Evolutionary conservation across 1,140 invertebrate genomes (phyloP), one percentile per base, ranked within the genome.

Genomic region (Aleiodes sp.): DNA sequence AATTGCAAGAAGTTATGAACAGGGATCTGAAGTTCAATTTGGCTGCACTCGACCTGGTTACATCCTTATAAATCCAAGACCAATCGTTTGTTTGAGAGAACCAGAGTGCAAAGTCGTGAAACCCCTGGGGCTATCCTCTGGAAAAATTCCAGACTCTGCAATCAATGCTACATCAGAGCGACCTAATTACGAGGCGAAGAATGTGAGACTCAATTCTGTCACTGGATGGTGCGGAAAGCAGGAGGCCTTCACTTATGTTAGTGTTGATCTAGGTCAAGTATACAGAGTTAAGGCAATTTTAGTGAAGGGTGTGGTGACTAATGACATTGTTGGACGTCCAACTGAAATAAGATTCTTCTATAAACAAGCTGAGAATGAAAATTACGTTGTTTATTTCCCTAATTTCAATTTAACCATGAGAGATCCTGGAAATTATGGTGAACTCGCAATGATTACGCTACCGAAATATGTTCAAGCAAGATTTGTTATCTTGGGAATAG

Each of bases 311-410:
- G 96, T 98, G 10, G 94, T 98, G 2, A 97, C 96, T 0, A 97
- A 96, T 74, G 96, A 97, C 77, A 96, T 97, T 60, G 96, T 97
- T 9, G 96, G 96, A 64, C 88, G 96, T 66, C 96, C 96, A 6
- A 98, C 96, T 0, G 96, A 98, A 88, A 96, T 98, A 65, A 88
- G 97, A 68, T 96, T 98, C 86, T 98, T 98, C 88, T 98, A 98
- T 82, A 98, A 98, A 86, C 94, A 96, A 86, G 89, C 93, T 3
- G 96, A 97, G 84, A 92, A 87, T 74, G 96, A 98, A 81, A 97
- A 98, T 77, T 98, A 97, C 77, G 95, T 98, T 6, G 95, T 98
- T 0, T 98, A 98, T 76, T 98, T 97, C 88, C 96, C 96, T 10
- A 97, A 98, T 77, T 97, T 97, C 80, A 98, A 97, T 83, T 82